Evolutionary conservation across 1,140 invertebrate genomes (phyloP), one percentile per base, ranked within the genome.

Genomic region (Wasmannia auropunctata): DNA sequence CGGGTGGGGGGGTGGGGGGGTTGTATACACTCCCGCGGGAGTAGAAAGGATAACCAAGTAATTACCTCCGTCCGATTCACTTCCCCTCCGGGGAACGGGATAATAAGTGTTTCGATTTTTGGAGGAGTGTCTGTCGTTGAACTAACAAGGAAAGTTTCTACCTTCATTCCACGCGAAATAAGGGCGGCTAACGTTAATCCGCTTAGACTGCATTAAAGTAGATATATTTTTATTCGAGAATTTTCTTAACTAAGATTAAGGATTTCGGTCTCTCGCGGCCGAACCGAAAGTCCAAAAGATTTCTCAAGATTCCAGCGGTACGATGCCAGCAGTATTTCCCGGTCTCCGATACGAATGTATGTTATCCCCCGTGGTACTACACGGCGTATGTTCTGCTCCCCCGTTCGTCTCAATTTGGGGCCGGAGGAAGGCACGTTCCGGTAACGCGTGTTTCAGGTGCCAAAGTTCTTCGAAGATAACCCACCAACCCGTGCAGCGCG

Each of bases 381-480:
- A 58, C n/a, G 19, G n/a, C 4, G 31, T 19, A 11, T 31, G 31
- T 0, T 31, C 49, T 72, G 49, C 2, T 58, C 22, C 51, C 19
- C 16, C 67, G 67, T 83, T 72, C 37, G 37, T 83, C 79, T 83
- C 79, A 83, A 74, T 83, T 83, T 83, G 40, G 14, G 51, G n/a
- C 51, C 22, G 22, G 16, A 1, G 63, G 31, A 67, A 67, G 14
- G 65, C 79, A 81, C 49, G 34, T 43, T 11, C 25, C 14, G n/a
- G 67, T 34, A 22, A 46, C 79, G n/a, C n/a, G 37, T 83, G 79
- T 83, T 74, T 83, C 79, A 72, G 67, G 37, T 74, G 67, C 79
- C 79, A 60, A 83, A 83, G 79, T 83, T 83, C 37, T 40, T 37
- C 79, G 77, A n/a, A 43, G 65, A 81, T 81, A 81, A 70, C 37